These are phyloP conservation scores for Polyploca ridens DNA, from an alignment of 2,888 invertebrate genomes.

Conservation along the genomic window DNA sequence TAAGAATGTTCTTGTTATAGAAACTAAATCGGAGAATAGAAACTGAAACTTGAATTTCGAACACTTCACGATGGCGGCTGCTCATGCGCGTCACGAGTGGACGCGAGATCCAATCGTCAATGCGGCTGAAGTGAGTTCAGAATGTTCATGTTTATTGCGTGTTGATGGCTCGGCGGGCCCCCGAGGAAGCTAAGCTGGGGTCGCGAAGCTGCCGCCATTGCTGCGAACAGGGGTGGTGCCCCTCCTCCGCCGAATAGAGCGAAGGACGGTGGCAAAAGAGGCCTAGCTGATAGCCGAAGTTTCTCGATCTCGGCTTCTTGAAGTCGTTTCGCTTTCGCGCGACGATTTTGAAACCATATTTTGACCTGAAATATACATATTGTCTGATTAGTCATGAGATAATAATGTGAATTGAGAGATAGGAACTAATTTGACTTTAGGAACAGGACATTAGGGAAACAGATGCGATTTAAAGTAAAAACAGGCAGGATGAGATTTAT, in stretches of 20 bases:
- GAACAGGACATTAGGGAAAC: not conserved
- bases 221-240: conserved; percentile 87
- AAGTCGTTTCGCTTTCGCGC: conserved; percentile 97
- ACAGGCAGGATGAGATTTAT: too few species aligned
- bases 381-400: conserved; percentile 6
- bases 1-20: not conserved
- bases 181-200: conserved; percentile 86
- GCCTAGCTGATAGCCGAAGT: conserved; percentile 92
- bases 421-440: too few species aligned
- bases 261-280: conserved; percentile 90
- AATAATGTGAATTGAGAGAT: not conserved
- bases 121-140: conserved; percentile 84
- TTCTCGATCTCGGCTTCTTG: conserved; percentile 98
- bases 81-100: conserved; percentile 53
- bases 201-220: conserved; percentile 86
- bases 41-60: not conserved
- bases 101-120: conserved; percentile 79
- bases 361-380: conserved; percentile 87
- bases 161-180: conserved; percentile 81
- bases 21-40: not conserved
- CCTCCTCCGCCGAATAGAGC: conserved; percentile 88
- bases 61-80: conserved; percentile 7
- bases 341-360: conserved; percentile 96
- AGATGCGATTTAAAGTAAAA: too few species aligned
- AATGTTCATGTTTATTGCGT: conserved; percentile 83